A percentile compares a stretch with the other conserved stretches of the same genome.
Conservation (phyloP, 2,113 vertebrate genomes). For the Scatophagus argus region DNA sequence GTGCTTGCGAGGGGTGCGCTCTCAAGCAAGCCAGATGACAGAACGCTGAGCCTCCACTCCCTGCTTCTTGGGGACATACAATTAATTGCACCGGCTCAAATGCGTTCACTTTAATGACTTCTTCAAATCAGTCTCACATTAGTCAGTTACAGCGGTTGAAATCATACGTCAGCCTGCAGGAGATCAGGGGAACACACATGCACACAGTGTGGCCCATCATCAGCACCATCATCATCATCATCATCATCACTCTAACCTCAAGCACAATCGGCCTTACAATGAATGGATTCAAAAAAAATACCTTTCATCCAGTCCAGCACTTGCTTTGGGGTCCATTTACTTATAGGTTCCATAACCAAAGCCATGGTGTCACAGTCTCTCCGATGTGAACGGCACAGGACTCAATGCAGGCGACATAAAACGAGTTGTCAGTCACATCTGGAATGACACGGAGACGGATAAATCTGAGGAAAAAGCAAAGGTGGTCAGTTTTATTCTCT, state of each 20-base stretch:
- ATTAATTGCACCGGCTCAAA: slow-evolving; percentile 42
- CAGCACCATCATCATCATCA: slow-evolving; percentile 35
- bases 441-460: slow-evolving; percentile 59
- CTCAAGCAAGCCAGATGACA: slow-evolving; percentile 58
- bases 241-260: slow-evolving; percentile 31
- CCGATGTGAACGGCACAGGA: slow-evolving; percentile 79
- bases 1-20: slow-evolving; percentile 46
- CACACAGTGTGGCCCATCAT: slow-evolving; percentile 61
- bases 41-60: slow-evolving; percentile 66
- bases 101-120: slow-evolving; percentile 45
- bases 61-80: slow-evolving; percentile 42
- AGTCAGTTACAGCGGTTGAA: slow-evolving; percentile 13
- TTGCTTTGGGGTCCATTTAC: slow-evolving; percentile 94
- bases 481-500: slow-evolving; percentile 67
- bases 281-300: slow-evolving; percentile 65
- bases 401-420: slow-evolving; percentile 76
- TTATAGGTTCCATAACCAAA: slow-evolving; percentile 94
- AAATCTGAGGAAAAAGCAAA: slow-evolving; percentile 52
- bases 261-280: slow-evolving; percentile 44
- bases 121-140: slow-evolving; percentile 33
- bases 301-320: slow-evolving; percentile 95
- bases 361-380: slow-evolving; percentile 91
- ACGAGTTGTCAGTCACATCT: slow-evolving; percentile 80
- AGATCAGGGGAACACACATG: slow-evolving; percentile 56
- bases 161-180: slow-evolving; percentile 56